Percentiles rank a stretch among this genome's conserved stretches.
These are phyloP conservation scores for Orchestes rusci DNA, from an alignment of 2,888 invertebrate genomes.

Conservation along the genomic window DNA sequence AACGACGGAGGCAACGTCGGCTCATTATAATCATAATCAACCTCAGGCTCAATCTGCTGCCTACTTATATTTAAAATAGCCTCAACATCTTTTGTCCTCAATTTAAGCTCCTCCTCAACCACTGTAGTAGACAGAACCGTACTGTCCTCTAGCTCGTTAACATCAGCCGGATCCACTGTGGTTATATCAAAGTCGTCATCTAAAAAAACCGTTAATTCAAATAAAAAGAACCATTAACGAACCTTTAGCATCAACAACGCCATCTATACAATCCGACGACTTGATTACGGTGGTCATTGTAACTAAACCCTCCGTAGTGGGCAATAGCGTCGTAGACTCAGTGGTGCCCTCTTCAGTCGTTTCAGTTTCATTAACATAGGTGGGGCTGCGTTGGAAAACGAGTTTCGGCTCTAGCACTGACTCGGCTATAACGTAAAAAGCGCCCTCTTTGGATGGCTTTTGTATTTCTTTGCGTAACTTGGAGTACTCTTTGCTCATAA, in stretches of 20 bases:
- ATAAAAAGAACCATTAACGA: too few relatives aligned
- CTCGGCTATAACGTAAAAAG: conserved; percentile 37
- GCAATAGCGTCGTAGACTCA: conserved; percentile 6
- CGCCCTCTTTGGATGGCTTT: conserved; percentile 24
- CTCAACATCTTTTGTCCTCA: conserved; percentile 44
- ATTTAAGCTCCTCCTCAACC: conserved; percentile 27
- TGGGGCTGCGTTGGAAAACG: conserved; percentile 29
- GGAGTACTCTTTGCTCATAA: conserved; percentile 49
- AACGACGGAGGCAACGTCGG: conserved; percentile 74
- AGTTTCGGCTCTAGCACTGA: conserved; percentile 24
- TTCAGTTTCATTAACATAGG: conserved; percentile 24
- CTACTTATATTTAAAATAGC: conserved; percentile 48
- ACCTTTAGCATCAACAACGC: too few relatives aligned
- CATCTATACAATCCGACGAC: conserved; percentile 37
- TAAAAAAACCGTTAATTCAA: conserved; percentile 2
- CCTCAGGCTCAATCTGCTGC: conserved; percentile 50
- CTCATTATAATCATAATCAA: conserved; percentile 63
- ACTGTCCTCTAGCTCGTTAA: conserved; percentile 1
- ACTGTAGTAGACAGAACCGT: too few relatives aligned
- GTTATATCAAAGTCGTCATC: background rate
- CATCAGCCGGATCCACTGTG: background rate
- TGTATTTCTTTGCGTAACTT: conserved; percentile 46
- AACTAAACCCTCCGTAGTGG: conserved; percentile 24
- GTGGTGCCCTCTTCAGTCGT: conserved; percentile 18
- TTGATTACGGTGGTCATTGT: conserved; percentile 36